Percentiles rank a stretch among this genome's conserved stretches.
Evolutionary conservation across 1,140 invertebrate genomes (phyloP).

Genomic region (Aphidius gifuensis): DNA sequence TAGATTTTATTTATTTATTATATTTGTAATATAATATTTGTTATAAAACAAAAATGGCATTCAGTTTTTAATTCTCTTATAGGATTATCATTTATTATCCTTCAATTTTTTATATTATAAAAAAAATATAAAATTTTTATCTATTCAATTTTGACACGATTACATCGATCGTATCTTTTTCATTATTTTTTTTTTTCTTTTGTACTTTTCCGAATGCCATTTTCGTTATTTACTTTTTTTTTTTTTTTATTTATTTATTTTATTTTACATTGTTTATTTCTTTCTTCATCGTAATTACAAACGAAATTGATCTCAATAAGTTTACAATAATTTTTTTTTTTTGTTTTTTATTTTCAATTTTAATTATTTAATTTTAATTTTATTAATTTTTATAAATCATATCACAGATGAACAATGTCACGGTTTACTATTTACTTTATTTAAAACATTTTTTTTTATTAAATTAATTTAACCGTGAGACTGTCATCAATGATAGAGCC

Average conservation of each 20-base stretch:
- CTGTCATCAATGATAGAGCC: constrained; percentile 15
- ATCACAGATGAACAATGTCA: constrained; percentile 1
- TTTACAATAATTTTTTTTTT: not conserved
- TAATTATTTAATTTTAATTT: constrained; percentile 7
- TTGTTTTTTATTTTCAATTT: constrained; percentile 9
- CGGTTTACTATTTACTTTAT: constrained; percentile 9
- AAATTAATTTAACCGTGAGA: constrained; percentile 13
- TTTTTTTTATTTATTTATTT: constrained; percentile 29
- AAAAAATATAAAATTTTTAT: constrained; percentile 58
- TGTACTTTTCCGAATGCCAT: constrained; percentile 58
- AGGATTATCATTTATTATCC: constrained; percentile 46
- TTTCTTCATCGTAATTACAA: not conserved
- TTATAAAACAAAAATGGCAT: constrained; percentile 52
- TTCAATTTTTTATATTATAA: constrained; percentile 39
- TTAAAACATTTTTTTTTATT: not conserved
- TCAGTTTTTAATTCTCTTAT: constrained; percentile 46
- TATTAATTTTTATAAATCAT: constrained; percentile 5
- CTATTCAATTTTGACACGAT: constrained; percentile 49
- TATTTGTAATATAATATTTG: not conserved
- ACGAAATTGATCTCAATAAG: no score
- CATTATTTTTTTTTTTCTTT: constrained; percentile 25
- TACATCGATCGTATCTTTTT: constrained; percentile 37
- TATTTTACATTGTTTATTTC: constrained; percentile 19
- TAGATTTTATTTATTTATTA: not conserved
- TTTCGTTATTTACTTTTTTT: constrained; percentile 50